Evolutionary conservation across 2,888 invertebrate species (phyloP).

Genomic region (Lacanobia wlatinum): DNA sequence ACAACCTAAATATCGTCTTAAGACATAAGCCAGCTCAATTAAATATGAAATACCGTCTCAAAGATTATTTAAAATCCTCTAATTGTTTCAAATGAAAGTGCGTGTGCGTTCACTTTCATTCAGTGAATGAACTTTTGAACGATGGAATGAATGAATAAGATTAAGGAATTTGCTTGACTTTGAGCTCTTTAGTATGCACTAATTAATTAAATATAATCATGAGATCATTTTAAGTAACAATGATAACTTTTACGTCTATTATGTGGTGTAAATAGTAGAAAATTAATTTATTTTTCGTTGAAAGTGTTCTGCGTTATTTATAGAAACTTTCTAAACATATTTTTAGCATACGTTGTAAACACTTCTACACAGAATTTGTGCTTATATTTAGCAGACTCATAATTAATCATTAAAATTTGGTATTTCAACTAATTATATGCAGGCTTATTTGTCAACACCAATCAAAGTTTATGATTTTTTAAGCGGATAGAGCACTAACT

Average conservation of each 20-base stretch:
- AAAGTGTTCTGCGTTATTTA: too few relatives aligned
- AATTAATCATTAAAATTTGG: too few relatives aligned
- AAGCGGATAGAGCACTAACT: too few relatives aligned
- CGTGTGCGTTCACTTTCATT: conserved; percentile 10
- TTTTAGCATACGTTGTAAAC: too few relatives aligned
- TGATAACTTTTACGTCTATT: neutral
- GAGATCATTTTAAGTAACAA: neutral
- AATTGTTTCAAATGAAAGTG: conserved; percentile 29
- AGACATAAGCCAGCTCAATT: neutral
- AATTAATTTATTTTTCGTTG: too few relatives aligned
- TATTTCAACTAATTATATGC: too few relatives aligned
- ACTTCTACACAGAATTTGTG: too few relatives aligned
- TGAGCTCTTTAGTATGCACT: neutral
- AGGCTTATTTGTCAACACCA: too few relatives aligned
- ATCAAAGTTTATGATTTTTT: too few relatives aligned
- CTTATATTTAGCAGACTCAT: too few relatives aligned
- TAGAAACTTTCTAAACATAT: too few relatives aligned
- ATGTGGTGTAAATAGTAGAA: neutral
- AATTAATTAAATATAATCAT: neutral
- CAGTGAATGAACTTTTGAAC: conserved; percentile 7
- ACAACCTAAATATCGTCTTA: neutral
- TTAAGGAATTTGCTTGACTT: conserved; percentile 17
- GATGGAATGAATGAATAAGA: conserved; percentile 31
- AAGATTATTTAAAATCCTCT: neutral
- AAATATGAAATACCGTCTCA: neutral